Evolutionary conservation across 2,113 vertebrate species (phyloP).

Genomic region (Dipodomys ordii): DNA sequence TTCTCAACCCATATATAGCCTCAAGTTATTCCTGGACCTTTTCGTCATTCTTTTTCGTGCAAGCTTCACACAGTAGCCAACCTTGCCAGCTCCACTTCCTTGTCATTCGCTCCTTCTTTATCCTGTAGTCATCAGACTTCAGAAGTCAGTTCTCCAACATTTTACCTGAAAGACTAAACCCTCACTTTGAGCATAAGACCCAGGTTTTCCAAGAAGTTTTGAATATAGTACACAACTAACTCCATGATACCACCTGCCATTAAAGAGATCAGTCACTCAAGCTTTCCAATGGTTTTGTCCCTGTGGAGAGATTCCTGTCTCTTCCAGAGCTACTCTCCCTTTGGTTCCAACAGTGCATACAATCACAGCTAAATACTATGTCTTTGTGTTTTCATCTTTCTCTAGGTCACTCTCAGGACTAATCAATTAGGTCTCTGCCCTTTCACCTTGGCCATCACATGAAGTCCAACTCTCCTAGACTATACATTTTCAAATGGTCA

Average conservation of each 20-base stretch:
- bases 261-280: neutral
- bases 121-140: neutral
- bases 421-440: neutral
- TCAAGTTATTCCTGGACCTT: neutral
- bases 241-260: neutral
- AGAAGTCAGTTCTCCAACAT: neutral
- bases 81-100: neutral
- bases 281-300: neutral
- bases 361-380: neutral
- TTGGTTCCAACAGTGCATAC: neutral
- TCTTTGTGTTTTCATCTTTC: neutral
- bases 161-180: constrained; percentile 21
- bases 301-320: neutral
- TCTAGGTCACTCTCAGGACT: neutral
- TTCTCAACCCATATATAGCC: neutral
- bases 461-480: neutral
- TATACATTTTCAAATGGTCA: neutral
- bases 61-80: neutral
- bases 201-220: neutral
- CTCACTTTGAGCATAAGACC: neutral
- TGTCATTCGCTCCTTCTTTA: neutral
- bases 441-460: neutral
- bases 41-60: neutral
- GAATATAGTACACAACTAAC: neutral
- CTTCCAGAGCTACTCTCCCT: neutral